These are phyloP conservation scores for Stictonetta naevosa DNA, from an alignment of 2,113 vertebrate species.

Conservation along the genomic window DNA sequence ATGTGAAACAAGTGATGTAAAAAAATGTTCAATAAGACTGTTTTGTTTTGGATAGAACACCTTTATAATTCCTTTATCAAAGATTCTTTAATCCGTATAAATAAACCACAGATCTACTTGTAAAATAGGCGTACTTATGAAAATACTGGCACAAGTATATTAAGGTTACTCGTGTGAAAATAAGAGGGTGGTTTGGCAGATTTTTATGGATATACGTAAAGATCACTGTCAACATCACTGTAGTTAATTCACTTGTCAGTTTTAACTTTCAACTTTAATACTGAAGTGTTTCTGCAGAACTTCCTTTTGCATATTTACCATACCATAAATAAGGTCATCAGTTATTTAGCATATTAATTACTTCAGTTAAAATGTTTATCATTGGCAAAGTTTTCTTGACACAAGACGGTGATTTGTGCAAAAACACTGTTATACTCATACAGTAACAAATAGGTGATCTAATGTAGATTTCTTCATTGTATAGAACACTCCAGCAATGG, in stretches of 20 bases:
- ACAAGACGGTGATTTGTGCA: neutral
- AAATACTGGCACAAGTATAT: neutral
- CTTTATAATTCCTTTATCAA: too few relatives aligned
- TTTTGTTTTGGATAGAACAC: neutral
- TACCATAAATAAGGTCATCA: neutral
- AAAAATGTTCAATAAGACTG: neutral
- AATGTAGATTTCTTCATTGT: neutral
- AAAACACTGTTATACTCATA: neutral
- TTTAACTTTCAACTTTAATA: neutral
- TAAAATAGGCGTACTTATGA: neutral
- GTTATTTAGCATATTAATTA: neutral
- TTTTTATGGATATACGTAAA: neutral
- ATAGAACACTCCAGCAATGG: neutral
- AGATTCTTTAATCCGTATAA: too few relatives aligned
- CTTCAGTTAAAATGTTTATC: neutral
- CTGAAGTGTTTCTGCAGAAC: neutral
- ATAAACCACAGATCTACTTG: neutral
- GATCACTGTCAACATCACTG: neutral
- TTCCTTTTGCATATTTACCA: neutral
- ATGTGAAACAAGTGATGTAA: neutral
- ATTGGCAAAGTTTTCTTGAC: neutral
- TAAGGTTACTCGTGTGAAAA: neutral
- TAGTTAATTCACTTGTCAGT: neutral
- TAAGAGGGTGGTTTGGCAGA: neutral
- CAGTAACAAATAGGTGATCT: neutral